Percentiles rank a stretch among this genome's conserved stretches.
Conservation (phyloP, 1,140 invertebrate species). For the Pseudomyrmex sp. region DNA sequence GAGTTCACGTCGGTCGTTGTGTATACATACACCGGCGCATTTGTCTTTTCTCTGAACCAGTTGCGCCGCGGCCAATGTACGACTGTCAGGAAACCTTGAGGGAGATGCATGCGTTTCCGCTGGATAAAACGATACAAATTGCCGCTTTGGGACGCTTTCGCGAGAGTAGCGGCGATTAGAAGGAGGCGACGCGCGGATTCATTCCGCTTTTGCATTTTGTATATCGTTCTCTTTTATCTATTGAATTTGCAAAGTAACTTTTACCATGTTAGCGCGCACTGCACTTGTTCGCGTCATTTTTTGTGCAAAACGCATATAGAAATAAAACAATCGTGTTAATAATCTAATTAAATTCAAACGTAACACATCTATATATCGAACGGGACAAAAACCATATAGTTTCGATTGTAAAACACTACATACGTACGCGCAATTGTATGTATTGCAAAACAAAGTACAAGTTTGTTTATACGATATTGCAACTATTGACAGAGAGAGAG, state of each 20-base stretch:
- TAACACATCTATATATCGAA: not conserved
- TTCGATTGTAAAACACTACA: not conserved
- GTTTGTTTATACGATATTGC: not conserved
- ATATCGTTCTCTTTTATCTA: not conserved
- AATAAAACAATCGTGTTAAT: too few relatives aligned
- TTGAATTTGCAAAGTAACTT: too few relatives aligned
- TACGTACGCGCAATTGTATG: not conserved
- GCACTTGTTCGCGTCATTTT: not conserved
- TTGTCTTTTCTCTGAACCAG: conserved; percentile 55
- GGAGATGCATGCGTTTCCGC: conserved; percentile 54
- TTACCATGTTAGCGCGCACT: not conserved
- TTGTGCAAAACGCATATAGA: not conserved
- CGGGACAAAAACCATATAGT: not conserved
- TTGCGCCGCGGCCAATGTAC: conserved; percentile 36
- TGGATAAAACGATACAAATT: conserved; percentile 59
- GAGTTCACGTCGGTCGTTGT: conserved; percentile 52
- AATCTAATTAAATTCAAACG: too few relatives aligned
- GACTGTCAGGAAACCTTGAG: conserved; percentile 36
- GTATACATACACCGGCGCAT: conserved; percentile 43
- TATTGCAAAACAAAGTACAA: not conserved
- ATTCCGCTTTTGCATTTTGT: conserved; percentile 5
- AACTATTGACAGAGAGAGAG: too few relatives aligned
- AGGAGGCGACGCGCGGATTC: not conserved
- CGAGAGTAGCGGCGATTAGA: conserved; percentile 13
- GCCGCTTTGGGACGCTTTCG: conserved; percentile 20